Base-by-base conservation (phyloP, 2,113 vertebrate genomes). In the Perognathus longimembris region DNA sequence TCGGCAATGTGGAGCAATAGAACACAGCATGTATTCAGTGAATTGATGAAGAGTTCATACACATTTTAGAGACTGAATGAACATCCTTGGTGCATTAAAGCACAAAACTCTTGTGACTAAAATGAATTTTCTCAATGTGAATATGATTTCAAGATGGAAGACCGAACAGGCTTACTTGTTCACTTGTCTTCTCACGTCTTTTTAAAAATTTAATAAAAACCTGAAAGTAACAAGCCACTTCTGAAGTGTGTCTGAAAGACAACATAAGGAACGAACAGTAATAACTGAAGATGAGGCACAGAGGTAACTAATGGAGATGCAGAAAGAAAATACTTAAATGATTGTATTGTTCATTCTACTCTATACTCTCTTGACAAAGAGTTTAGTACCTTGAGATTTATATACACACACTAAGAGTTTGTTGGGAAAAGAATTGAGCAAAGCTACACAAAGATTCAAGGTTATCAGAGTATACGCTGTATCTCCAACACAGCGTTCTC, bases 401-500 rank as follows among this genome's bases (percentile, higher is more conserved):
- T 7, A 61, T 12, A 30, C 61, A 67, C 7, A 30, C 8, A 2
- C 17, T 20, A 5, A 73, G 76, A 5, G 0, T 45, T n/a, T 7
- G 18, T 42, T 9, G 2, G 10, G 40, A 9, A n/a, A 24, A 32
- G 34, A 38, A 91, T 36, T 5, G 11, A 38, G 50, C 24, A 4
- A 69, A 34, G 11, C 7, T 5, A 12, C 17, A 67, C 18, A n/a
- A 15, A 50, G 9, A 24, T 7, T 38, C 57, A 26, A 59, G 6
- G 28, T 12, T 12, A 1, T 3, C 28, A 4, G 9, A 7, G 32
- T 7, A 2, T n/a, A 2, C 42, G 7, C 8, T 30, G 40, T 34
- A 26, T 3, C 15, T 36, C 6, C 40, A 26, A 9, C 24, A 59
- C 1, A 32, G 63, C 42, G 7, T 57, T 40, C 4, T 57, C 34